These are phyloP conservation scores for Plectrocnemia conspersa DNA, from an alignment of 1,140 invertebrate species.

Conservation along the genomic window DNA sequence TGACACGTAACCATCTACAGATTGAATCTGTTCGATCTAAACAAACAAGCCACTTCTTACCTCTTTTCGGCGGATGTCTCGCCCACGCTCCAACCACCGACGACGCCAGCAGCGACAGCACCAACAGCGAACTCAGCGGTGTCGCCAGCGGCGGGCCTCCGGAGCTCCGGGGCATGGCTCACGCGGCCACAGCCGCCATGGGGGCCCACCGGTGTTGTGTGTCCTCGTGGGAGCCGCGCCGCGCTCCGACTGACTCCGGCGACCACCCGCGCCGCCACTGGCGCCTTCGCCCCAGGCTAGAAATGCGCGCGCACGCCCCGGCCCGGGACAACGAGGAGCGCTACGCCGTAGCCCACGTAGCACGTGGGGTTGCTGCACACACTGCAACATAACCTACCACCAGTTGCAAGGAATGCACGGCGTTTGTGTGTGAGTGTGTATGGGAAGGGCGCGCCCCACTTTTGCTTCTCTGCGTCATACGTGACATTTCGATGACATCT, in stretches of 20 bases:
- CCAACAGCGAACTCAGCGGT: no score
- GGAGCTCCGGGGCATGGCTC: constrained; percentile 17
- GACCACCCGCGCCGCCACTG: constrained; percentile 10
- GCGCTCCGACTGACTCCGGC: constrained; percentile 15
- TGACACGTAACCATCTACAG: no score
- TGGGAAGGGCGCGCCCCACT: no score
- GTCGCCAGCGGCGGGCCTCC: neutral
- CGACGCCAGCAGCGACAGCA: constrained; percentile 23
- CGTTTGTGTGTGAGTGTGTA: no score
- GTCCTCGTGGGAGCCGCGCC: constrained; percentile 7
- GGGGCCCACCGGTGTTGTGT: constrained; percentile 1
- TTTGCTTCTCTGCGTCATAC: no score
- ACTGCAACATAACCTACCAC: no score
- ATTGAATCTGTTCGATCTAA: no score
- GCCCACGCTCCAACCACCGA: constrained; percentile 19
- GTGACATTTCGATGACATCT: no score
- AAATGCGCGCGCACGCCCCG: neutral
- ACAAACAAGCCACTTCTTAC: constrained; percentile 9
- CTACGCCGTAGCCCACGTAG: constrained; percentile 7
- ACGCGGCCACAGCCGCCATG: constrained; percentile 3
- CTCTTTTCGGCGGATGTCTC: constrained; percentile 31
- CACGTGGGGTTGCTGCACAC: no score
- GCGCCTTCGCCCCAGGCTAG: neutral
- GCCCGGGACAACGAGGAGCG: constrained; percentile 19
- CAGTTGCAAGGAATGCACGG: no score